These are phyloP conservation scores for Dermochelys coriacea DNA, from an alignment of 2,797 vertebrate genomes.

Conservation along the genomic window DNA sequence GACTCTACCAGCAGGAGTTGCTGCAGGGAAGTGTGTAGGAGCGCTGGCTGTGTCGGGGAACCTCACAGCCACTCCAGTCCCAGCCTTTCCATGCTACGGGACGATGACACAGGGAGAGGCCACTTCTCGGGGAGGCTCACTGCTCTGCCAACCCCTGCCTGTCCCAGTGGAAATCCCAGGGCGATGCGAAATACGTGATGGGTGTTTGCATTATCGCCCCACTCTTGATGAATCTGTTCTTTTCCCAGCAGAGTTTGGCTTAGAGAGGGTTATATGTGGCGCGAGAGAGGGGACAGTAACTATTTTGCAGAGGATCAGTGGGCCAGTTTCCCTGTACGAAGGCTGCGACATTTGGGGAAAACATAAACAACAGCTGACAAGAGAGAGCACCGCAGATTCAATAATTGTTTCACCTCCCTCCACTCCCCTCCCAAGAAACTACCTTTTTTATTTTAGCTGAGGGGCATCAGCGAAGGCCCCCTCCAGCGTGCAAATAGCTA, in stretches of 20 bases:
- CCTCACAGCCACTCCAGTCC: not conserved
- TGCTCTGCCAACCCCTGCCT: not conserved
- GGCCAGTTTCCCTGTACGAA: constrained; percentile 56
- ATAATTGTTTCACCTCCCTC: constrained; percentile 76
- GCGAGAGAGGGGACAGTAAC: constrained; percentile 34
- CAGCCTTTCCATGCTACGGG: not conserved
- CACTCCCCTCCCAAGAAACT: constrained; percentile 72
- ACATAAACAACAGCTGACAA: constrained; percentile 76
- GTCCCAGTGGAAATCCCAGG: not conserved
- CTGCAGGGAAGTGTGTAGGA: not conserved
- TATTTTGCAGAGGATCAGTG: constrained; percentile 66
- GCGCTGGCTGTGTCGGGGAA: not conserved
- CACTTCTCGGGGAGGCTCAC: not conserved
- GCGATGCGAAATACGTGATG: not conserved
- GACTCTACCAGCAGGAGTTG: not conserved
- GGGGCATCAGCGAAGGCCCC: constrained; percentile 68
- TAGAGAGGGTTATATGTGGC: not conserved
- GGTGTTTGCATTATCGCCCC: not conserved
- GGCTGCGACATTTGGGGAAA: constrained; percentile 67
- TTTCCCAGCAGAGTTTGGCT: not conserved
- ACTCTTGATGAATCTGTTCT: not conserved
- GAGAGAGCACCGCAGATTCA: constrained; percentile 64
- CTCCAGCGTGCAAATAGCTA: constrained; percentile 66
- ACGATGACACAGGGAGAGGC: not conserved
- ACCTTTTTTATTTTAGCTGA: constrained; percentile 66